Percentiles rank a stretch among this genome's conserved stretches.
These are phyloP conservation scores for Liodrosophila aerea DNA, from an alignment of 2,888 invertebrate species.

Conservation along the genomic window DNA sequence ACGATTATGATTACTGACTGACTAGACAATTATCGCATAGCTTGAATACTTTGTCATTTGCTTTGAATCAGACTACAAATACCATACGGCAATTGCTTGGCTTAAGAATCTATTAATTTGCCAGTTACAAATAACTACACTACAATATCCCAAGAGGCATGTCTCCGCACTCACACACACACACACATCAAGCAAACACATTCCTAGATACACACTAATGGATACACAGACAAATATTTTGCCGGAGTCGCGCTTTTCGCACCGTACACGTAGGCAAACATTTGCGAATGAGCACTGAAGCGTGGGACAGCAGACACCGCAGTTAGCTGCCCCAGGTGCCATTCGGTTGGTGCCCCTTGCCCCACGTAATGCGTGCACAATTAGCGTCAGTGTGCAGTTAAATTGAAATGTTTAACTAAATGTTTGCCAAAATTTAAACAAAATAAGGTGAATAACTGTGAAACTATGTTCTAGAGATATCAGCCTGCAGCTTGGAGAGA, in stretches of 20 bases:
- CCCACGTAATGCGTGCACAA: constrained; percentile 43
- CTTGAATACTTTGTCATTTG: neutral
- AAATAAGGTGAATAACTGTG: too few relatives aligned
- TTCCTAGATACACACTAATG: neutral
- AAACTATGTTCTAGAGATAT: too few relatives aligned
- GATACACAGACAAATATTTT: neutral
- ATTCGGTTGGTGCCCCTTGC: constrained; percentile 2
- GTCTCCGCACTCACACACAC: constrained; percentile 1
- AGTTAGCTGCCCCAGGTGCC: constrained; percentile 48
- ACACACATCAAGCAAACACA: too few relatives aligned
- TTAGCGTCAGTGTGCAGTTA: constrained; percentile 41
- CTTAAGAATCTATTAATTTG: constrained; percentile 33
- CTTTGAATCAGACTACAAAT: neutral
- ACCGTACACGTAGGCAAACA: constrained; percentile 64
- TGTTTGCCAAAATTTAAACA: neutral
- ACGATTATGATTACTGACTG: constrained; percentile 1
- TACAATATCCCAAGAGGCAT: constrained; percentile 43
- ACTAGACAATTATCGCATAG: constrained; percentile 8
- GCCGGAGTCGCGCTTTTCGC: constrained; percentile 32
- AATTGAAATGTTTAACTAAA: constrained; percentile 63
- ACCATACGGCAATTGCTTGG: neutral
- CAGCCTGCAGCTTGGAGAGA: too few relatives aligned
- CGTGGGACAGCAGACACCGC: constrained; percentile 47
- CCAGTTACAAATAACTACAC: constrained; percentile 19
- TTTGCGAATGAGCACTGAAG: constrained; percentile 67